Evolutionary conservation across 1,140 invertebrate species (phyloP), one percentile per base, ranked within the genome.

Genomic region (Helicorthomorpha holstii): DNA sequence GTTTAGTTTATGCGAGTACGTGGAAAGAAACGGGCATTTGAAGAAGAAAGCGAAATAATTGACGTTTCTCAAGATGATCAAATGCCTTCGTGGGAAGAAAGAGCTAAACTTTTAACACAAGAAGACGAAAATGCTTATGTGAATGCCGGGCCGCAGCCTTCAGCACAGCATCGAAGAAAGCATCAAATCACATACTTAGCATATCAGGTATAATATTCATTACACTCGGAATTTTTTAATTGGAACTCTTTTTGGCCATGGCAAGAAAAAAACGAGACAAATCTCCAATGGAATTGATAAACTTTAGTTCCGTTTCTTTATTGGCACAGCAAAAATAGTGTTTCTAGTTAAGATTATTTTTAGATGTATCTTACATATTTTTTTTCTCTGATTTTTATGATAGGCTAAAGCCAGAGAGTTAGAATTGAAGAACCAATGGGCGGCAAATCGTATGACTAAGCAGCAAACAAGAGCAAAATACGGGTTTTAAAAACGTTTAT

Each of bases 101-200:
- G 82, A 83, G 78, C 82, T 0, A 88, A 87, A 59, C 78, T 81
- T 0, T 62, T 92, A 22, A 82, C 85, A 27, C 83, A 89, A 60
- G 81, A 86, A 58, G 72, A 73, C 48, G 68, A 72, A 48, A 66
- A 62, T 69, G 62, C 71, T 51, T 66, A 69, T 52, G 72, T 75
- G 54, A 73, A 69, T 51, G 74, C 75, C 29, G 64, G 65, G 22
- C 72, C 76, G 58, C 75, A 80, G 57, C 79, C 81, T 0, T 78
- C 80, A 1, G 72, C 71, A 16, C 80, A 81, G 58, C 81, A 82
- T 54, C 78, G 75, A 58, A 71, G 80, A 38, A 95, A 95, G 68
- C 90, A 96, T 74, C 92, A 96, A 71, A 96, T 96, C 57, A 94
- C 89, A 2, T 95, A 95, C 67, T 73, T 95, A 51, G 90, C 91